Evolutionary conservation across 2,888 invertebrate species (phyloP).

Genomic region (Heliconius ethilla): DNA sequence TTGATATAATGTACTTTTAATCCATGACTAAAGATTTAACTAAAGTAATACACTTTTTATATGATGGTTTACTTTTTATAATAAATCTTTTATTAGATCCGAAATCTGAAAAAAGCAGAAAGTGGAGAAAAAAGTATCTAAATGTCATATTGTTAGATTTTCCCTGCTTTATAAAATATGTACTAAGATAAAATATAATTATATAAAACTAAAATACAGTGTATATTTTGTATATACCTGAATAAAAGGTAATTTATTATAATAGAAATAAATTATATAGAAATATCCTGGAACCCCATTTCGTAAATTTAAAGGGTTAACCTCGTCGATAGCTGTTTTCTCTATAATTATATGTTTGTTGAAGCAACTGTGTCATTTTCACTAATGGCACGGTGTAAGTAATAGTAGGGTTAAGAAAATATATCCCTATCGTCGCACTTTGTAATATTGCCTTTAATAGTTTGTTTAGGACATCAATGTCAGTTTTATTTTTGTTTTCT

Average conservation of each 20-base stretch:
- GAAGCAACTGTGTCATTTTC: constrained; percentile 19
- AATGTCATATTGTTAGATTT: no score
- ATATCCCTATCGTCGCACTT: neutral
- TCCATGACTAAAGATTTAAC: no score
- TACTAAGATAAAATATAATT: no score
- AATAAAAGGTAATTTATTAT: neutral
- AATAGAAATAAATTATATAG: neutral
- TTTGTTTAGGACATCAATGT: neutral
- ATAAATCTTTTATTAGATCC: no score
- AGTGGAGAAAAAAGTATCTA: no score
- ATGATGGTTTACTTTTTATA: no score
- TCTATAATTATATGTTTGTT: constrained; percentile 2
- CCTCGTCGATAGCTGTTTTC: neutral
- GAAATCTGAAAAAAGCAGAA: no score
- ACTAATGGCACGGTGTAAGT: constrained; percentile 1
- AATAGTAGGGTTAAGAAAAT: constrained; percentile 10
- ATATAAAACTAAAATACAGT: neutral
- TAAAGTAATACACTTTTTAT: neutral
- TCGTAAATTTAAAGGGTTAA: neutral
- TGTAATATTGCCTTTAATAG: neutral
- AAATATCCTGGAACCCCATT: neutral
- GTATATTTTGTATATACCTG: neutral
- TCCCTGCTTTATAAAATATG: no score
- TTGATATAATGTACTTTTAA: no score
- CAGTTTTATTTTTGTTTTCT: neutral